Base-by-base conservation (phyloP, 2,888 invertebrate species). In the Slavum lentiscoides region DNA sequence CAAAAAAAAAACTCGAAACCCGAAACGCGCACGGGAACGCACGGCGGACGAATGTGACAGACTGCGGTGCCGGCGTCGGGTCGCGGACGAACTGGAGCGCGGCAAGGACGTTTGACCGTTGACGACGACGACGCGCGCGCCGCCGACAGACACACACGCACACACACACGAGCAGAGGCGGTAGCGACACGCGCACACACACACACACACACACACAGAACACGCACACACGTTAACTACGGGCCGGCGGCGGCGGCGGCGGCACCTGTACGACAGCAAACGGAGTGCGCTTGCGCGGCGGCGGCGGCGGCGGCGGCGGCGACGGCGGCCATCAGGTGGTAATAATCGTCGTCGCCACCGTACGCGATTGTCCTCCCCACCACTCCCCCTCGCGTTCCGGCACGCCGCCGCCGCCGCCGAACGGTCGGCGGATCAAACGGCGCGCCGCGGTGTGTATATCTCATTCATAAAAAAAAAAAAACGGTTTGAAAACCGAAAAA, bases 1-100 rank as follows among this genome's bases (percentile, higher is more conserved):
- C n/a, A 43, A 43, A 43, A 43, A 7, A 9, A 43, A 9, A 9
- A 43, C 43, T 2, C 30, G 30, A 30, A 30, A 30, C 30, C 30
- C 30, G 6, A 7, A 9, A 43, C 43, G 43, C 43, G 43, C 37
- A 37, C 39, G 37, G 61, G 49, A 6, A 9, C 39, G 43, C 58
- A 19, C 76, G 67, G 49, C 59, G 37, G 15, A 55, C 61, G 13
- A 9, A 21, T 11, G n/a, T 70, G 23, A 30, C 62, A 2, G 43
- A 80, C 80, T 64, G 39, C 70, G 64, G 39, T 62, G 62, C 19
- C 43, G 72, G 64, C 70, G 80, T 62, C 70, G 66, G 64, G 64
- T 80, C 80, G 80, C 80, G 80, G 80, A 80, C 72, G 80, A 80
- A 80, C 80, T 80, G 80, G 80, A 80, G 80, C 80, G 80, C 80